Percentiles rank a stretch among this genome's conserved stretches.
Evolutionary conservation across 2,888 invertebrate species (phyloP).

Genomic region (Artemia sinica): DNA sequence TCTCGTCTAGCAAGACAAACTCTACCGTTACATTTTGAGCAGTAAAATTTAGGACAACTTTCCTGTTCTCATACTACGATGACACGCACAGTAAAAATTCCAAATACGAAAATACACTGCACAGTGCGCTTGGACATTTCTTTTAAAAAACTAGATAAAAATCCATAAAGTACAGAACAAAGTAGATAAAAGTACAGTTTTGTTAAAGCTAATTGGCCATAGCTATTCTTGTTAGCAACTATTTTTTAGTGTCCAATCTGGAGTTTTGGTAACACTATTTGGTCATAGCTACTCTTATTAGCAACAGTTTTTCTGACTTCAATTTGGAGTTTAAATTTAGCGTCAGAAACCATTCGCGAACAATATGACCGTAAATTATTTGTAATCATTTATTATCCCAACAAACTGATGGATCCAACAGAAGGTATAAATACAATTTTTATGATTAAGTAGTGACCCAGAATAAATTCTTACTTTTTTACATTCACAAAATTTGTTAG

Average conservation of each 20-base stretch:
- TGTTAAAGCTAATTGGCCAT: too few relatives aligned
- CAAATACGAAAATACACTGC: not conserved
- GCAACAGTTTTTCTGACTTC: not conserved
- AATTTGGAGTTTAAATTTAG: not conserved
- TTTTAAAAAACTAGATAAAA: not conserved
- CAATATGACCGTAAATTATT: constrained; percentile 9
- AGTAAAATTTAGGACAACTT: not conserved
- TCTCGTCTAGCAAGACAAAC: not conserved
- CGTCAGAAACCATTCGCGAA: constrained; percentile 2
- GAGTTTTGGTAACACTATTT: not conserved
- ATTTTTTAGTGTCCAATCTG: too few relatives aligned
- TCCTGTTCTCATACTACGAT: not conserved
- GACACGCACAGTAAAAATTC: not conserved
- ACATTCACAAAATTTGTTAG: too few relatives aligned
- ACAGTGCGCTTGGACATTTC: not conserved
- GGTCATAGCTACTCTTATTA: not conserved
- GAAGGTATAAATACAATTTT: too few relatives aligned
- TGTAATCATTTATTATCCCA: not conserved
- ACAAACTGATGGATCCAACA: not conserved
- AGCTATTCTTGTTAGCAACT: too few relatives aligned
- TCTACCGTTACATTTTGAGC: not conserved
- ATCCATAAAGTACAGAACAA: not conserved
- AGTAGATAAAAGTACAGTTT: not conserved
- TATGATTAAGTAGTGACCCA: too few relatives aligned
- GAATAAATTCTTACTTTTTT: too few relatives aligned